Evolutionary conservation across 2,797 vertebrate genomes (phyloP).

Genomic region (Ctenosaura bakeri): DNA sequence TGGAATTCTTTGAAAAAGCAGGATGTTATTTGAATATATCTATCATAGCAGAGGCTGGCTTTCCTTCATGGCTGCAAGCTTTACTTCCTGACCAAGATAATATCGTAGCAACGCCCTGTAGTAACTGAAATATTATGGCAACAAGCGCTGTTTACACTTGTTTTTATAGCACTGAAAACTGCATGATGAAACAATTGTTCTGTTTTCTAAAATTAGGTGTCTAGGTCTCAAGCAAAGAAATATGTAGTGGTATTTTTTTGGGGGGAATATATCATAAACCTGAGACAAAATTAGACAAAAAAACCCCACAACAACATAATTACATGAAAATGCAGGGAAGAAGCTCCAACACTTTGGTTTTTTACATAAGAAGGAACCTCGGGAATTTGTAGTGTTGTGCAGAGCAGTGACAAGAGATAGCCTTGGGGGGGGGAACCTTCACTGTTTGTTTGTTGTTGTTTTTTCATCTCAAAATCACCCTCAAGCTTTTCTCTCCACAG

Average conservation of each 20-base stretch:
- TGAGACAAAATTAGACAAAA: background rate
- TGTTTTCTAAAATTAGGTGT: slow-evolving; percentile 58
- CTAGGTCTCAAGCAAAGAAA: slow-evolving; percentile 6
- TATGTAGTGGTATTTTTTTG: background rate
- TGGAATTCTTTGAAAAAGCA: slow-evolving; percentile 62
- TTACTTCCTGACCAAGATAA: slow-evolving; percentile 72
- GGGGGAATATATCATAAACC: background rate
- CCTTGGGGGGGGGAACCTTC: too few relatives aligned
- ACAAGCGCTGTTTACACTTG: slow-evolving; percentile 71
- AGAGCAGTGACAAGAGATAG: background rate
- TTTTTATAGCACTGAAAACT: slow-evolving; percentile 63
- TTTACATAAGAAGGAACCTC: background rate
- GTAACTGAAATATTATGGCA: slow-evolving; percentile 62
- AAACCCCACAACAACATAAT: background rate
- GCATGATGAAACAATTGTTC: slow-evolving; percentile 55
- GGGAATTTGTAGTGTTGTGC: background rate
- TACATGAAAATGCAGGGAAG: background rate
- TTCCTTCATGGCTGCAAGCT: slow-evolving; percentile 63
- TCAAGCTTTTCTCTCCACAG: too few relatives aligned
- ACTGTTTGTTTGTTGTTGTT: too few relatives aligned
- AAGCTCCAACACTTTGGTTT: background rate
- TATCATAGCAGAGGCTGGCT: slow-evolving; percentile 59
- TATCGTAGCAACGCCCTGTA: slow-evolving; percentile 75
- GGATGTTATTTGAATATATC: slow-evolving; percentile 53
- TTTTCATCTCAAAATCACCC: slow-evolving; percentile 4